Conservation (phyloP, 2,113 vertebrate species). For the Lamprotornis superbus region DNA sequence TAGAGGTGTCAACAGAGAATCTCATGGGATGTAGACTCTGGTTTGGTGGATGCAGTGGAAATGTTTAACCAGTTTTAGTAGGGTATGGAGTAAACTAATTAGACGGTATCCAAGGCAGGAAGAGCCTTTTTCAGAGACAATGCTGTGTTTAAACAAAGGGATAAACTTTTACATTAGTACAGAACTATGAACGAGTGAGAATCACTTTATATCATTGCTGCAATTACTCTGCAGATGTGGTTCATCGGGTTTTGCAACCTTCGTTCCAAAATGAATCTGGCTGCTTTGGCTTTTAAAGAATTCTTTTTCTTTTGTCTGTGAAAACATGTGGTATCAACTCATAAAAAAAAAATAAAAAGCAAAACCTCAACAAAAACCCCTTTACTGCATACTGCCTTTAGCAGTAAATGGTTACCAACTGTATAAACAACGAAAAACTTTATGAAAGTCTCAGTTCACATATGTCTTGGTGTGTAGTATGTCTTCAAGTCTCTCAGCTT, state of each 20-base stretch:
- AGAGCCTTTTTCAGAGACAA: not conserved
- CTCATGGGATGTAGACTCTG: not conserved
- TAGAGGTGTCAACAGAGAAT: conserved; percentile 5
- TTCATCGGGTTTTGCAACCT: conserved; percentile 20
- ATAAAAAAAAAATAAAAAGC: not conserved
- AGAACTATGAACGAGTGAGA: not conserved
- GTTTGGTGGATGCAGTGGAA: not conserved
- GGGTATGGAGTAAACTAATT: not conserved
- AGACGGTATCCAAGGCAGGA: not conserved
- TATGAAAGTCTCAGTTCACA: conserved; percentile 23
- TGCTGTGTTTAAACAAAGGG: not conserved
- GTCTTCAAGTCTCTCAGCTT: conserved; percentile 19
- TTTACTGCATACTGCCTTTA: conserved; percentile 37
- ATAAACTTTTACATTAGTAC: not conserved
- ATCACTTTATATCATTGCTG: not conserved
- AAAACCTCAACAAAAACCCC: not conserved
- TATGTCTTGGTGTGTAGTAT: conserved; percentile 14
- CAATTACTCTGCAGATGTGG: conserved; percentile 36
- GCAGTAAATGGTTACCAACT: conserved; percentile 68
- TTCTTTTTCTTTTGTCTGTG: conserved; percentile 42
- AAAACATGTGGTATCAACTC: conserved; percentile 63
- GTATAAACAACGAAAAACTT: conserved; percentile 63
- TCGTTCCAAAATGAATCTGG: conserved; percentile 48
- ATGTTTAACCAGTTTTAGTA: not conserved
- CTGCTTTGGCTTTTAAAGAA: conserved; percentile 22